Base-by-base conservation (phyloP, 2,888 invertebrate species). In the Herminia tarsipennalis region DNA sequence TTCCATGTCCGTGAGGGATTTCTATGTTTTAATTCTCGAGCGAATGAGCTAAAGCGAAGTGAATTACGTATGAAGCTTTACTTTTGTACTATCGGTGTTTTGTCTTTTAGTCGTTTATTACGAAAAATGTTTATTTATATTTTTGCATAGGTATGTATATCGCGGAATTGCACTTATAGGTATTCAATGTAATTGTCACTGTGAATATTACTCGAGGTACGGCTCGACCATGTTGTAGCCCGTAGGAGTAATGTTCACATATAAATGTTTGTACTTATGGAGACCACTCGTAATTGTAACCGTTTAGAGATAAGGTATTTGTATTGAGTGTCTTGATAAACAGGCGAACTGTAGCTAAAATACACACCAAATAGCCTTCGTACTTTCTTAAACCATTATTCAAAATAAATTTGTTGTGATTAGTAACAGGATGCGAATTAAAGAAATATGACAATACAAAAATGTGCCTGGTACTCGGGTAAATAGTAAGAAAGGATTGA, bases 261-360 rank as follows among this genome's bases (percentile, higher is more conserved):
- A 49, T 78, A 46, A 65, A 76, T 77, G 74, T 80, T 68, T 56
- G 59, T 58, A 61, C 46, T 56, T 68, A 47, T 53, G 42, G 48
- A 42, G 51, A 52, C 43, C 56, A 56, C 44, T 35, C 40, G 22
- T 52, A 42, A 49, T 41, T 58, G 56, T 76, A 70, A 69, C 62
- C 66, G 47, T 56, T 44, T 76, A 70, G 63, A 38, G 55, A 37
- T 73, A 75, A 73, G 69, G 60, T 76, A 60, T 67, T 71, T 76
- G 67, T 82, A 81, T 74, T 59, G 56, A 78, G 79, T 78, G 79
- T 80, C 71, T 79, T 73, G 71, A 70, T 71, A 56, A 62, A 68
- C 75, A 67, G 79, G 72, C 69, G 49, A 61, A 65, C 81, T 83
- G 83, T 84, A 83, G 83, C 80, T 78, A 55, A 63, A 71, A 70